phyloP scores from a whole-genome alignment of 1,140 invertebrate genomes.

The Aphelinus certus region DNA sequence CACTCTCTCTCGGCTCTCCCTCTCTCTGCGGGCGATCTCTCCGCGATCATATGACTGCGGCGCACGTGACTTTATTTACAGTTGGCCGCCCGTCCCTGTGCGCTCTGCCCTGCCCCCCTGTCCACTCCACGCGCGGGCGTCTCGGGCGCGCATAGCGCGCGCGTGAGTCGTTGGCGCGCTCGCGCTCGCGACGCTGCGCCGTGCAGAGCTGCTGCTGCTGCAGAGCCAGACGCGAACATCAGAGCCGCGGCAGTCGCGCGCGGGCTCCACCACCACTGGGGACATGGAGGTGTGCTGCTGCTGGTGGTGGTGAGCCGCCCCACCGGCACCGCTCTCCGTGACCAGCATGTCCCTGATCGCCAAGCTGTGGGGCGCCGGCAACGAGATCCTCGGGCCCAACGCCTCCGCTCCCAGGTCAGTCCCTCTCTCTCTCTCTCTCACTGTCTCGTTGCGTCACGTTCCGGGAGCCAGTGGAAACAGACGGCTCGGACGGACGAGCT shows the following conservation, averaged over 20 bases:
- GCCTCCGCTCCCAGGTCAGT: not conserved
- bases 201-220: conserved; percentile 2
- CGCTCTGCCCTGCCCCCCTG: not conserved
- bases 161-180: not conserved
- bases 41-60: conserved; percentile 67
- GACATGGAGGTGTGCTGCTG: no score
- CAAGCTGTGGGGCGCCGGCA: conserved; percentile 17
- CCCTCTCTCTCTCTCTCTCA: not conserved
- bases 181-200: not conserved
- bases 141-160: not conserved
- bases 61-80: conserved; percentile 71
- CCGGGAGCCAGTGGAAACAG: not conserved
- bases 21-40: no score
- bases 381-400: not conserved
- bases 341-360: conserved; percentile 27
- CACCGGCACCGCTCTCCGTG: not conserved
- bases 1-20: conserved; percentile 21
- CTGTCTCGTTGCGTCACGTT: not conserved
- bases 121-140: not conserved
- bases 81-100: conserved; percentile 47
- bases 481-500: no score
- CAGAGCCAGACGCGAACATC: not conserved
- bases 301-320: not conserved
- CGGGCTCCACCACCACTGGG: no score
- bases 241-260: no score